Base-by-base conservation (phyloP, 2,797 vertebrate genomes). In the Furcifer pardalis region DNA sequence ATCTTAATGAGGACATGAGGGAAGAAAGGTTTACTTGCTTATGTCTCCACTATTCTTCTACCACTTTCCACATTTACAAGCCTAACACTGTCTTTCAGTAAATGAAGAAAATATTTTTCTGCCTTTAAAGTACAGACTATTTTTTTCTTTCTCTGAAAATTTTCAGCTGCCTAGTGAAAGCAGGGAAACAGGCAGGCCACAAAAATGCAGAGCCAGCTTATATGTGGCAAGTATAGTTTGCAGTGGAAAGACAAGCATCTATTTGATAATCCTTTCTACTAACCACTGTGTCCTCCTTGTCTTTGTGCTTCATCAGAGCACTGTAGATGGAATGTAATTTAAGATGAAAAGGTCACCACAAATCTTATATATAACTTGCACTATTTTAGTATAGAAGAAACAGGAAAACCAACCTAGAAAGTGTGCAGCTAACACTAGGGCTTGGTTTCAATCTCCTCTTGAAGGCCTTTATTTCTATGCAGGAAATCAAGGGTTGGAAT, bases 201-300 rank as follows among this genome's bases (percentile, higher is more conserved):
- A 56, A 87, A 87, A 89, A 91, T 87, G 62, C 1, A 15, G 84
- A 91, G 69, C 44, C 87, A 85, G 88, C 81, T 93, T 78, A 87
- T 2, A 7, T 73, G 77, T 82, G 84, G 85, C 77, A 89, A 82
- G 75, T 79, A 83, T 46, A 79, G 84, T 87, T 91, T 83, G 84
- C 73, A 83, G 62, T 0, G 1, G 74, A 81, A 87, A 74, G 25
- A 75, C 77, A 88, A 32, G 49, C 69, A 65, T 0, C 1, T 1
- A 0, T 5, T n/a, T 62, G 84, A 79, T 3, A 62, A 71, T 76
- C 79, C 71, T 49, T 90, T 84, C 90, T 89, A 44, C 82, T 68
- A 90, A 91, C 83, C 85, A 88, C 0, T 23, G 84, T 65, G 9
- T 65, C 66, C 78, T 65, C 66, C 78, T 35, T 0, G 62, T 66